Conservation (phyloP, 2,113 vertebrate species). For the Myrmecobius fasciatus region DNA sequence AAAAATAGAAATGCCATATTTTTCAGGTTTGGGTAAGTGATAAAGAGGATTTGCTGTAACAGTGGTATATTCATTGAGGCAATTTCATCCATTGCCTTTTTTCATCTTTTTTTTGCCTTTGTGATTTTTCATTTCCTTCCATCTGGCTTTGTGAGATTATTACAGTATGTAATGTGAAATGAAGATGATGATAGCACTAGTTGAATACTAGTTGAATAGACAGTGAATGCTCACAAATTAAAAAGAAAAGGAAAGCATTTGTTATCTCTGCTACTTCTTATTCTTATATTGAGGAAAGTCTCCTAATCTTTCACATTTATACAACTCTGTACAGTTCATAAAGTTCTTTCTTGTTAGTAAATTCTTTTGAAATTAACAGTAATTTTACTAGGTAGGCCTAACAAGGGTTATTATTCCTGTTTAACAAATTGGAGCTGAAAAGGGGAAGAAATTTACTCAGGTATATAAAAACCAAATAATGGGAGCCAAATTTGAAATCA, state of each 20-base stretch:
- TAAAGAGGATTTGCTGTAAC: not conserved
- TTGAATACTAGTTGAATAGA: not conserved
- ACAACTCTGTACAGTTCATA: not conserved
- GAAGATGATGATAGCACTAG: not conserved
- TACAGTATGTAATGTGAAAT: not conserved
- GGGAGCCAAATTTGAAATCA: not conserved
- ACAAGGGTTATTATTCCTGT: not conserved
- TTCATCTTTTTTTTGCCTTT: not conserved
- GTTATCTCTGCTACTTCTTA: not conserved
- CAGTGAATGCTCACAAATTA: not conserved
- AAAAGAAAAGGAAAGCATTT: not conserved
- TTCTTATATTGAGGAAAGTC: not conserved
- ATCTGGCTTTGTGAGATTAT: not conserved
- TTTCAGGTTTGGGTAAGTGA: not conserved
- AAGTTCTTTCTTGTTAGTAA: not conserved
- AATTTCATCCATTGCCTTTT: not conserved
- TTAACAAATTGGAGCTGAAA: not conserved
- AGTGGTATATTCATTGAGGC: not conserved
- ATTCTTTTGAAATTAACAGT: not conserved
- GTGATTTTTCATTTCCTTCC: not conserved
- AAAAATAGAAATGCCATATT: not conserved
- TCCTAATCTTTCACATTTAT: not conserved
- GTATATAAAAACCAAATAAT: not conserved
- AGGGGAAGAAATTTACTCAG: not conserved
- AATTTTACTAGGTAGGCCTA: not conserved